Evolutionary conservation across 92 coral and sea anemone genomes (phyloP).

Genomic region (Actinernus sp.): DNA sequence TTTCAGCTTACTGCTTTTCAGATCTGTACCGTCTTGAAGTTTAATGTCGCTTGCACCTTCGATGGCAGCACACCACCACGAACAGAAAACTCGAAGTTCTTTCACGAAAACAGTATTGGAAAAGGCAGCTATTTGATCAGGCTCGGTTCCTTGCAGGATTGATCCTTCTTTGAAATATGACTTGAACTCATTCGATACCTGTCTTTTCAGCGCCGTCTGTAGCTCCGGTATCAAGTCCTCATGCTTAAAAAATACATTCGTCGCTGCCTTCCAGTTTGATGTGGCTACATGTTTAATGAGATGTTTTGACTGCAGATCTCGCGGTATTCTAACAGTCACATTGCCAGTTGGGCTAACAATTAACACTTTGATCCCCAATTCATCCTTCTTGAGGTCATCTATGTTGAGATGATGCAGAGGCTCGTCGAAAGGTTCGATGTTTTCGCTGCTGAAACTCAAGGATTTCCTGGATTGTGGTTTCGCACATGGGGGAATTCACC

Average conservation of each 20-base stretch:
- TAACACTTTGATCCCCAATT: constrained; percentile 22
- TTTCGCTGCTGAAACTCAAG: neutral
- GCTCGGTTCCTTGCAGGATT: constrained; percentile 31
- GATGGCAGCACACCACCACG: neutral
- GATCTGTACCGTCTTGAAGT: neutral
- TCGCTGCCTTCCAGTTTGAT: constrained; percentile 43
- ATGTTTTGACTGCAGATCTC: constrained; percentile 13
- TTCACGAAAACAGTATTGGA: constrained; percentile 35
- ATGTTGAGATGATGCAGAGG: constrained; percentile 1
- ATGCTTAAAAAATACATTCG: constrained; percentile 33
- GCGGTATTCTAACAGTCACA: constrained; percentile 33
- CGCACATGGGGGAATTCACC: constrained; percentile 16
- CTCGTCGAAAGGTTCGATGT: neutral
- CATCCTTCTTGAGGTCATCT: constrained; percentile 17
- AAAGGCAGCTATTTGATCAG: constrained; percentile 21
- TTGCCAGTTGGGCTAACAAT: constrained; percentile 1
- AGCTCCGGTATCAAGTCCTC: constrained; percentile 24
- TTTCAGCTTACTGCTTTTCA: too few species aligned
- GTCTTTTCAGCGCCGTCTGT: constrained; percentile 7
- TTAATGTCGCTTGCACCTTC: neutral
- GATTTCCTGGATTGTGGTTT: neutral
- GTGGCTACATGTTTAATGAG: constrained; percentile 25
- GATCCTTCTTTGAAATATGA: constrained; percentile 27
- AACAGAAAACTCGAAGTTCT: constrained; percentile 17
- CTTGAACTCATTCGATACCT: constrained; percentile 15